These are phyloP conservation scores for Oreortyx pictus DNA, from an alignment of 2,797 vertebrate species.

Conservation along the genomic window DNA sequence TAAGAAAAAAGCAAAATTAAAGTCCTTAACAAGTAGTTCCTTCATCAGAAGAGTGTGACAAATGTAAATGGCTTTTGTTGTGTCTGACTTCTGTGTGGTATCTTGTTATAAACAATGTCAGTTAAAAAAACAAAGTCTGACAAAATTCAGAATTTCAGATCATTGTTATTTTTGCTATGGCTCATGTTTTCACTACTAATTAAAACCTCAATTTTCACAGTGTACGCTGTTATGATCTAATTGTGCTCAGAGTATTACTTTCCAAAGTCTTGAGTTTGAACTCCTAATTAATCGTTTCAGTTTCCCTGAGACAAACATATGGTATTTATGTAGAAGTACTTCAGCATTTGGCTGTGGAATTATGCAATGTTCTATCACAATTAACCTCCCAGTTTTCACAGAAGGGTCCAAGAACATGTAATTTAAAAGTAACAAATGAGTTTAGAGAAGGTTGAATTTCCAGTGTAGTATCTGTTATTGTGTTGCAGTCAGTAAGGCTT, in stretches of 20 bases:
- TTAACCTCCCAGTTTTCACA: slow-evolving; percentile 78
- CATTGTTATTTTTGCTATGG: neutral
- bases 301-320: slow-evolving; percentile 78
- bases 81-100: neutral
- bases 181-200: slow-evolving; percentile 72
- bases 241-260: slow-evolving; percentile 72
- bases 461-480: slow-evolving; percentile 27
- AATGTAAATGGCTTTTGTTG: neutral
- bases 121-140: neutral
- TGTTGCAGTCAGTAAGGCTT: slow-evolving; percentile 38
- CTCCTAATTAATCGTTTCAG: slow-evolving; percentile 80
- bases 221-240: slow-evolving; percentile 66
- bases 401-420: slow-evolving; percentile 77
- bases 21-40: neutral
- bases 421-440: slow-evolving; percentile 76
- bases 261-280: slow-evolving; percentile 70
- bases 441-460: slow-evolving; percentile 40
- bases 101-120: slow-evolving; percentile 10
- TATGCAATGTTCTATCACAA: slow-evolving; percentile 75
- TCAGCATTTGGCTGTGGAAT: slow-evolving; percentile 77
- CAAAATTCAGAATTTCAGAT: slow-evolving; percentile 55
- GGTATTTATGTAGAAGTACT: slow-evolving; percentile 76
- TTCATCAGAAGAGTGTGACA: neutral
- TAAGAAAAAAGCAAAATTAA: neutral
- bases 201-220: slow-evolving; percentile 70